Percentiles rank a stretch among this genome's conserved stretches.
Evolutionary conservation across 2,888 invertebrate species (phyloP).

Genomic region (Noctua fimbriata): DNA sequence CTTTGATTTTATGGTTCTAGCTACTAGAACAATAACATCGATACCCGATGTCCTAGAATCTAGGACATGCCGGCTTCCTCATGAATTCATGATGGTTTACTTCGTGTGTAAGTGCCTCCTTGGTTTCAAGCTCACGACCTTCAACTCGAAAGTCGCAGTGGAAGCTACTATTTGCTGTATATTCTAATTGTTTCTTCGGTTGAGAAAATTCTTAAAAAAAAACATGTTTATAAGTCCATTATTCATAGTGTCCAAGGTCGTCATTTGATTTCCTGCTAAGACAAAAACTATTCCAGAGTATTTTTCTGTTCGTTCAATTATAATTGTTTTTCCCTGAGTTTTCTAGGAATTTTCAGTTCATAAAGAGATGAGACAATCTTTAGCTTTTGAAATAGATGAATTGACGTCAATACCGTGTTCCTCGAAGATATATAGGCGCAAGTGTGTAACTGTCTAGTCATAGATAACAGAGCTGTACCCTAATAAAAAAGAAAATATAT

Average conservation of each 20-base stretch:
- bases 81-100: too few relatives aligned
- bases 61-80: too few relatives aligned
- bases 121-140: background rate
- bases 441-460: background rate
- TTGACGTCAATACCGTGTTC: background rate
- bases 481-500: too few relatives aligned
- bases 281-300: background rate
- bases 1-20: too few relatives aligned
- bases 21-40: too few relatives aligned
- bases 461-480: too few relatives aligned
- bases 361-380: background rate
- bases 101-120: too few relatives aligned
- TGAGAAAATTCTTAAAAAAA: background rate
- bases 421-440: background rate
- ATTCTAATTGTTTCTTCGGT: background rate
- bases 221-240: background rate
- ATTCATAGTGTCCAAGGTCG: background rate
- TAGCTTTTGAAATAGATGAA: background rate
- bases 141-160: too few relatives aligned
- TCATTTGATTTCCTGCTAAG: slow-evolving; percentile 3
- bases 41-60: too few relatives aligned
- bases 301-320: background rate
- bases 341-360: background rate
- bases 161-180: background rate
- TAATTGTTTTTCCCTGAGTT: background rate